Percentiles rank a stretch among this genome's conserved stretches.
Conservation (phyloP, 2,797 vertebrate genomes). For the Cichlasoma orientale region DNA sequence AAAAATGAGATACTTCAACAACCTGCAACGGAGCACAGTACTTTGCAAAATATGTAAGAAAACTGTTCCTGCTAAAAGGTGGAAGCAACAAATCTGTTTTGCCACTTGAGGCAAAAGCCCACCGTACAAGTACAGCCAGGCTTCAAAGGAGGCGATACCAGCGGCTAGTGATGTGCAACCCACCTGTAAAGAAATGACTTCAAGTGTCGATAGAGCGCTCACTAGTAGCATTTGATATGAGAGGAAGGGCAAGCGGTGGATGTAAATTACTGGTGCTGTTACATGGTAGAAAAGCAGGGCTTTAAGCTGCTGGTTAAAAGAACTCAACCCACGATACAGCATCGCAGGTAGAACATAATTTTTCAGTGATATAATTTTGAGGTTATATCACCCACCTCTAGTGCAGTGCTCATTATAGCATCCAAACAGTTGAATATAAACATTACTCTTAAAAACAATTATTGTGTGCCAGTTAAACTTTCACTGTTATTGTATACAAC, state of each 20-base stretch:
- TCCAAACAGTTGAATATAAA: too few species aligned
- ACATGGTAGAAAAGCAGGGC: neutral
- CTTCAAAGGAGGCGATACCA: neutral
- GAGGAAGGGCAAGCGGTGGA: neutral
- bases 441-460: too few species aligned
- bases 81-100: neutral
- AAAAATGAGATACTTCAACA: neutral
- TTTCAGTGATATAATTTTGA: too few species aligned
- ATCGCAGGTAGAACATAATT: neutral
- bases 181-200: neutral
- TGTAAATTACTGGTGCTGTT: neutral
- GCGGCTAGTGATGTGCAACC: neutral
- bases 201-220: neutral
- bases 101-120: neutral
- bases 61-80: neutral
- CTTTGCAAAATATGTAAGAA: neutral
- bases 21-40: neutral
- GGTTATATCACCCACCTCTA: too few species aligned
- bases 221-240: neutral
- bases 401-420: too few species aligned
- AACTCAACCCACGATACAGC: neutral
- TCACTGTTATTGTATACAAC: too few species aligned
- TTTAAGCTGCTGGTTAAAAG: neutral
- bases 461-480: too few species aligned
- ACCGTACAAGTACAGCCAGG: neutral